Base-by-base conservation (phyloP, 1,140 invertebrate species). In the Cepaea nemoralis region DNA sequence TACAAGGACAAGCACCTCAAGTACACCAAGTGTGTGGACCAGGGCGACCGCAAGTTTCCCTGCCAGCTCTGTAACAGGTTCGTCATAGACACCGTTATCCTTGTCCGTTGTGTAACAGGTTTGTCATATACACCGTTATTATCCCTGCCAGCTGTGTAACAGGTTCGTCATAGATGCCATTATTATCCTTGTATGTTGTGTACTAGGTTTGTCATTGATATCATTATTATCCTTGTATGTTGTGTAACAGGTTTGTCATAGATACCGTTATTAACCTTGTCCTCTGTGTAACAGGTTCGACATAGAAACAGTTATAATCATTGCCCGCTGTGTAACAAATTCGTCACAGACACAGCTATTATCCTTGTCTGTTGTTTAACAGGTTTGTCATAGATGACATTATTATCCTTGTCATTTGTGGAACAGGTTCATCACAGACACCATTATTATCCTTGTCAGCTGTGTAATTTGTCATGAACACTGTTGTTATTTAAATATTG, bases 1-100 rank as follows among this genome's bases (percentile, higher is more conserved):
- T 93, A 93, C 86, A 83, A 92, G 70, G 93, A 93, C 81, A 93
- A 93, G 83, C 93, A 93, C 85, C 85, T 93, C 19, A 93, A 93
- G 82, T 93, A 93, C 82, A 93, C 93, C 16, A 86, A 92, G 81
- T 93, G 93, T 85, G 93, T 93, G 10, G 93, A 93, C 84, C 91
- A 92, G 81, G 93, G 93, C 0, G 91, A 93, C 83, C 73, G 93
- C 16, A 93, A 93, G 80, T 93, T 92, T 85, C 93, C 93, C 0
- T 93, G 93, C 83, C 90, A 92, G 81, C 85, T 93, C 19, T 93
- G 93, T 84, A 89, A 86, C 37, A 90, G 93, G 93, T 93, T 86
- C 50, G 40, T 71, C 19, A 22, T n/a, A n/a, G 31, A 16, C 0
- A 55, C 8, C 33, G 69, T 27, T 40, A 27, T 19, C 22, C 12